Evolutionary conservation across 2,797 vertebrate genomes (phyloP), one percentile per base, ranked within the genome.

Genomic region (Buphagus erythrorhynchus): DNA sequence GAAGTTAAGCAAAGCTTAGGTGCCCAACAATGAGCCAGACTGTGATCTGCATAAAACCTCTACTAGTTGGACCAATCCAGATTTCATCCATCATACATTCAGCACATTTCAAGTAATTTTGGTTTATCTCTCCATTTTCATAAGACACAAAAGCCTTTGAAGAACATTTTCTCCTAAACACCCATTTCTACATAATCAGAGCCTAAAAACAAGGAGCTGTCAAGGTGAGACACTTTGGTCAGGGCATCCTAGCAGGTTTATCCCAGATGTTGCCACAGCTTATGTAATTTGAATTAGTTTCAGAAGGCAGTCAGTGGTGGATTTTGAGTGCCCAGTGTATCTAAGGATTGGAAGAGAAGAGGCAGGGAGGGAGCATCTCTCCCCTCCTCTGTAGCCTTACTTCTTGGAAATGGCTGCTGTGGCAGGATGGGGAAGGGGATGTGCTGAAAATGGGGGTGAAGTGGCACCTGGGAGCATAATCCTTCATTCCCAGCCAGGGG

Each of bases 1-100:
- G 77, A 95, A 59, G 46, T 88, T 91, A 63, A 85, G 59, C 84
- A 83, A 83, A 95, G 33, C 65, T 76, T 66, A 49, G 90, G 48
- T 72, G 68, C 38, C 84, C 43, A 96, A 79, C 33, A 93, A 90
- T 26, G 65, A 77, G 35, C 59, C 81, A 73, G 81, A 40, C 72
- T 81, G 75, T 73, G 48, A 59, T 71, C 88, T 75, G 84, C 46
- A 48, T 16, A 81, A 63, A 78, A 69, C 11, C 35, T 33, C 36
- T 46, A 31, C 46, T 45, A 46, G 45, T 22, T 58, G 73, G 78
- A 80, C 67, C 71, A 79, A 65, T 36, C 45, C 13, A 6, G 68
- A 77, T 49, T 67, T 82, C 91, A 88, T 84, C 58, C 92, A 43
- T 91, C 88, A 19, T 83, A 69, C 71, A 58, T 29, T 78, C 75